These are phyloP conservation scores for Podiceps cristatus DNA, from an alignment of 2,113 vertebrate genomes.

Conservation along the genomic window DNA sequence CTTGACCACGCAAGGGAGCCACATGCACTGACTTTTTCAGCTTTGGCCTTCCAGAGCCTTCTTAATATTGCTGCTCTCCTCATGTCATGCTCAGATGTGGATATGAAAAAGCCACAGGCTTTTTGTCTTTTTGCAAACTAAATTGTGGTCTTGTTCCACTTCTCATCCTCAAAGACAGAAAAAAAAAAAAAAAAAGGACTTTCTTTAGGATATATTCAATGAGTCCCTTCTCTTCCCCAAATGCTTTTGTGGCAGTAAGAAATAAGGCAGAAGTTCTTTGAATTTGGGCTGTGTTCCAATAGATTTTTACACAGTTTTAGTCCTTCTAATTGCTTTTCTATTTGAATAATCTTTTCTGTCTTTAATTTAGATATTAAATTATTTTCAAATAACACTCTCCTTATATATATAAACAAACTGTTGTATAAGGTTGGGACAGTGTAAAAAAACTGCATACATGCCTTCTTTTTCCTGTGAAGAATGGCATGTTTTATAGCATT, in stretches of 20 bases:
- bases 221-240: background rate
- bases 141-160: slow-evolving; percentile 24
- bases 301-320: slow-evolving; percentile 15
- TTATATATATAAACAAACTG: background rate
- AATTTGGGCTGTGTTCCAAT: slow-evolving; percentile 27
- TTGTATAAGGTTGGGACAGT: background rate
- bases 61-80: background rate
- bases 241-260: slow-evolving; percentile 19
- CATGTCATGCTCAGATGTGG: background rate
- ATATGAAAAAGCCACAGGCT: background rate
- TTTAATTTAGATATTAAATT: background rate
- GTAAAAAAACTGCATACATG: background rate
- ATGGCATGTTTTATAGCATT: background rate
- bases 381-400: background rate
- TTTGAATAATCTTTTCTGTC: background rate
- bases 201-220: slow-evolving; percentile 31
- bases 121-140: slow-evolving; percentile 18
- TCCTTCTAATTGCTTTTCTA: background rate
- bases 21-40: background rate
- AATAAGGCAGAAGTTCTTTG: slow-evolving; percentile 33
- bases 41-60: background rate
- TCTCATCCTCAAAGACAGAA: background rate
- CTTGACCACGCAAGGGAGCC: background rate
- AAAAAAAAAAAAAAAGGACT: background rate
- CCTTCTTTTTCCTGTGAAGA: background rate